These are phyloP conservation scores for Vulpes vulpes DNA, from an alignment of 2,113 vertebrate genomes.

Conservation along the genomic window DNA sequence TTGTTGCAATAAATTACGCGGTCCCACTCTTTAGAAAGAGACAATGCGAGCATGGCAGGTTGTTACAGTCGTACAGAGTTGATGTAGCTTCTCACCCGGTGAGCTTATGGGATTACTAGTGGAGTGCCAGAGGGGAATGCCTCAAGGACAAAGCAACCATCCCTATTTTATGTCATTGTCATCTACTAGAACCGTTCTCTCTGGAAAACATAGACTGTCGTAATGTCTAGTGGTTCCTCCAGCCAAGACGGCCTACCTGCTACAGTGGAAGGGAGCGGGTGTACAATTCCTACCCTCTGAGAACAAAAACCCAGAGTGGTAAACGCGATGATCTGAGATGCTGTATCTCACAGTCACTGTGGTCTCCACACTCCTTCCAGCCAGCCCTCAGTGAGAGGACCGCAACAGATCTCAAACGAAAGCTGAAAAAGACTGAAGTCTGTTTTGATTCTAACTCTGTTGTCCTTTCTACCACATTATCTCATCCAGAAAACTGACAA, in stretches of 20 bases:
- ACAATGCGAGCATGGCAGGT: not conserved
- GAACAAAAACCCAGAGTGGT: not conserved
- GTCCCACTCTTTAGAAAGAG: not conserved
- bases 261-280: rapidly evolving
- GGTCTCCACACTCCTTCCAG: rapidly evolving
- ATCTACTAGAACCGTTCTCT: not conserved
- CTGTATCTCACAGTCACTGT: not conserved
- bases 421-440: not conserved
- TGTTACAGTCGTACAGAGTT: not conserved
- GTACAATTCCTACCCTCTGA: not conserved
- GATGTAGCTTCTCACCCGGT: not conserved
- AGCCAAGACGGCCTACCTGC: not conserved
- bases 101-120: not conserved
- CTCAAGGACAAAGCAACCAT: not conserved
- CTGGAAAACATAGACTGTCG: not conserved
- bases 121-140: not conserved
- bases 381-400: not conserved
- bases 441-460: not conserved
- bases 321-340: not conserved
- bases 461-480: not conserved
- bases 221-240: not conserved
- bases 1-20: not conserved
- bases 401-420: not conserved
- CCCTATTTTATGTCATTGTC: not conserved
- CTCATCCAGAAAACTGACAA: not conserved